Evolutionary conservation across 2,888 invertebrate species (phyloP).

Genomic region (Amblyjoppa fuscipennis): DNA sequence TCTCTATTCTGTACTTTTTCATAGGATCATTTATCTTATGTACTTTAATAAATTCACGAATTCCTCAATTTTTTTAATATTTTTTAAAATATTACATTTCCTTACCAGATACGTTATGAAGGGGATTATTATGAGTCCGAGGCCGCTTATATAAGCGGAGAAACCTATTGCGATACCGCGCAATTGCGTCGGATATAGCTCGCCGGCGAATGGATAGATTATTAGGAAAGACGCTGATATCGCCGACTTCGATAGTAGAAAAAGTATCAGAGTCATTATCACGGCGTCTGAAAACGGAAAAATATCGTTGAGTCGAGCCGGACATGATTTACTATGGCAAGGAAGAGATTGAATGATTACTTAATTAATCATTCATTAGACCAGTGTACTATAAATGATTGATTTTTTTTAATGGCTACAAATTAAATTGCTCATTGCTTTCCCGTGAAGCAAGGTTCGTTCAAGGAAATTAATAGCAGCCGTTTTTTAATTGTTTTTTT

Average conservation of each 20-base stretch:
- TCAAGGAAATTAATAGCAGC: too few relatives aligned
- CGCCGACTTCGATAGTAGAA: conserved; percentile 94
- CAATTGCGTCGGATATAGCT: conserved; percentile 95
- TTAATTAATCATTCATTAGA: not conserved
- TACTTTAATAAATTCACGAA: conserved; percentile 70
- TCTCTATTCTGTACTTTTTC: conserved; percentile 57
- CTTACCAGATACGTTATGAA: conserved; percentile 96
- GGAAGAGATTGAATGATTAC: not conserved
- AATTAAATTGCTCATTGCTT: not conserved
- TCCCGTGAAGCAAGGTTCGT: not conserved
- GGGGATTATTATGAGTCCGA: conserved; percentile 95
- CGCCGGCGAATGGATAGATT: conserved; percentile 97
- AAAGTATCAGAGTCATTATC: conserved; percentile 90
- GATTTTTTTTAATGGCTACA: not conserved
- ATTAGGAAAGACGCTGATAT: conserved; percentile 96
- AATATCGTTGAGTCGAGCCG: not conserved
- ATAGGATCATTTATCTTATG: conserved; percentile 67
- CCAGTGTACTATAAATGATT: not conserved
- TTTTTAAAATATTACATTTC: conserved; percentile 7
- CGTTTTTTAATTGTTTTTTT: too few relatives aligned
- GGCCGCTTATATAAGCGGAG: conserved; percentile 95
- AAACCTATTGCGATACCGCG: conserved; percentile 96
- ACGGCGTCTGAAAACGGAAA: conserved; percentile 88
- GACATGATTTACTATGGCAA: not conserved
- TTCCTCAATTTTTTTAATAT: conserved; percentile 41